Percentiles rank a stretch among this genome's conserved stretches.
Conservation (phyloP, 2,888 invertebrate species). For the Epistrophella euchroma region DNA sequence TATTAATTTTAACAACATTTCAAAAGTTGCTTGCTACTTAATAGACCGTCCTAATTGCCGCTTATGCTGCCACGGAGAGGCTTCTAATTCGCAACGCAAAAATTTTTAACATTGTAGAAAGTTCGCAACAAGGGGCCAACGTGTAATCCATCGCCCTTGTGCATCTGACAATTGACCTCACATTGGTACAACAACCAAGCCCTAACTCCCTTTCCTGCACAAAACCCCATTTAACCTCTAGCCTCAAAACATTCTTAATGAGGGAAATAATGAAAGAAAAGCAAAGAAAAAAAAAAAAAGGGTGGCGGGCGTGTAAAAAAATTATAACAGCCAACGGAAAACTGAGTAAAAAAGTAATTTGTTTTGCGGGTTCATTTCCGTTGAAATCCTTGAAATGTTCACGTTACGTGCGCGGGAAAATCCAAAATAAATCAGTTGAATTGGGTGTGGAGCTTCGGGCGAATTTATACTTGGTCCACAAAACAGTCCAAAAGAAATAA, state of each 20-base stretch:
- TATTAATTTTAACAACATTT: slow-evolving; percentile 70
- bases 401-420: slow-evolving; percentile 48
- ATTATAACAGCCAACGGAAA: slow-evolving; percentile 40
- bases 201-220: not conserved
- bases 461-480: slow-evolving; percentile 7
- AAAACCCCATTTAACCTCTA: slow-evolving; percentile 25
- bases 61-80: slow-evolving; percentile 29
- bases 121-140: slow-evolving; percentile 31
- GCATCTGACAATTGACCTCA: slow-evolving; percentile 72
- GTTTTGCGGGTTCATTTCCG: slow-evolving; percentile 68
- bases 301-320: not conserved
- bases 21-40: slow-evolving; percentile 60
- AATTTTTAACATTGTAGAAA: slow-evolving; percentile 58
- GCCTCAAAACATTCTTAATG: slow-evolving; percentile 73
- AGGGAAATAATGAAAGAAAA: slow-evolving; percentile 54
- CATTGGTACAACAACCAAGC: not conserved
- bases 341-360: slow-evolving; percentile 70
- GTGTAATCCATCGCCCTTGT: slow-evolving; percentile 65
- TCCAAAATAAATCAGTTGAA: slow-evolving; percentile 69
- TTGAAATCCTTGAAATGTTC: slow-evolving; percentile 63
- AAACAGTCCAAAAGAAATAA: not conserved
- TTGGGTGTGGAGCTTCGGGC: slow-evolving; percentile 4
- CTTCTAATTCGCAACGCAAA: slow-evolving; percentile 35
- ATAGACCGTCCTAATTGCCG: slow-evolving; percentile 73
- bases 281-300: slow-evolving; percentile 15